phyloP scores from a whole-genome alignment of 2,888 invertebrate species.

The Salpingus planirostris region DNA sequence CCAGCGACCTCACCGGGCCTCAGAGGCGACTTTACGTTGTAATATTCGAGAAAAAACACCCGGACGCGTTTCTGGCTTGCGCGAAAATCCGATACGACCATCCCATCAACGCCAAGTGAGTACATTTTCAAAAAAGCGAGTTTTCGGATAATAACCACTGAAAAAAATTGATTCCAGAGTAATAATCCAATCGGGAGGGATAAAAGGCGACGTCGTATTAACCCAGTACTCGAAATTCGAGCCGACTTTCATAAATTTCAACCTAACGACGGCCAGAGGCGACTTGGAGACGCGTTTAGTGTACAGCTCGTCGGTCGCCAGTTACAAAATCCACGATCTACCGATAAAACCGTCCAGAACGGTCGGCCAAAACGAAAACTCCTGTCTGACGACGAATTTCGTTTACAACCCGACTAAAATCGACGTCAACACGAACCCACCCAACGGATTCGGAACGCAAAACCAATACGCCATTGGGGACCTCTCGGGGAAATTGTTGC shows the following conservation, averaged over 20 bases:
- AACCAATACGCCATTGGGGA: conserved; percentile 89
- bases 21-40: conserved; percentile 73
- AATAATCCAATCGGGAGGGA: conserved; percentile 65
- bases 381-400: conserved; percentile 62
- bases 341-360: conserved; percentile 53
- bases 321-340: conserved; percentile 62
- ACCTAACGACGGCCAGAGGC: conserved; percentile 54
- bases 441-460: conserved; percentile 62
- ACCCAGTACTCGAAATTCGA: conserved; percentile 75
- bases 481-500: conserved; percentile 75
- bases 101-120: conserved; percentile 63
- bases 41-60: conserved; percentile 66
- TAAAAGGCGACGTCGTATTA: conserved; percentile 70
- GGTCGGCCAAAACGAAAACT: conserved; percentile 40
- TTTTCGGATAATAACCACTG: too few species aligned
- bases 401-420: conserved; percentile 67
- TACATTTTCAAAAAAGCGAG: conserved; percentile 16
- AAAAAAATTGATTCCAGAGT: conserved; percentile 52
- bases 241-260: conserved; percentile 71
- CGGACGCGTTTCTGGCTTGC: conserved; percentile 72
- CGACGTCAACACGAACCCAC: conserved; percentile 28
- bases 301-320: conserved; percentile 63
- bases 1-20: conserved; percentile 65
- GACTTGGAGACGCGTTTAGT: conserved; percentile 62
- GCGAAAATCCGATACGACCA: conserved; percentile 66